Evolutionary conservation across 2,113 vertebrate species (phyloP).

Genomic region (Origma solitaria): DNA sequence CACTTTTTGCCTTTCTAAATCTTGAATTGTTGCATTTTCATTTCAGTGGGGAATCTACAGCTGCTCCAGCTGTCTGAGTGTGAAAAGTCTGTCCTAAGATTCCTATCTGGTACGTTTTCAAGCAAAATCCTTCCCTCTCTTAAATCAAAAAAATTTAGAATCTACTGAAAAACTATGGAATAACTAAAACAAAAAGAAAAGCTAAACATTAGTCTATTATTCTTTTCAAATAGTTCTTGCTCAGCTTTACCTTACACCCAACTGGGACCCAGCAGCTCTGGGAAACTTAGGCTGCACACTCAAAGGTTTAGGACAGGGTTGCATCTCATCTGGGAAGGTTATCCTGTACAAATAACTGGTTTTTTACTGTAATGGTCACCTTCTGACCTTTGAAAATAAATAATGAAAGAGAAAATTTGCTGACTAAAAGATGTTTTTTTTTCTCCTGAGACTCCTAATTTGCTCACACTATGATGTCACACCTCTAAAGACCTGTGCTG

Average conservation of each 20-base stretch:
- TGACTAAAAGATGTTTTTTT: background rate
- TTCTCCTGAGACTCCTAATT: background rate
- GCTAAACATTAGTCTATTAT: background rate
- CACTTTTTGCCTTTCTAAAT: slow-evolving; percentile 63
- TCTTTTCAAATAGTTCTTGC: background rate
- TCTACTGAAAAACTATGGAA: background rate
- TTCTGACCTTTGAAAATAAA: slow-evolving; percentile 2
- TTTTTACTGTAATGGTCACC: background rate
- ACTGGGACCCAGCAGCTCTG: background rate
- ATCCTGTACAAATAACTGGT: slow-evolving; percentile 25
- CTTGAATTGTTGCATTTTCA: slow-evolving; percentile 34
- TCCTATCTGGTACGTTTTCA: slow-evolving; percentile 7
- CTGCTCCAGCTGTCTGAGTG: slow-evolving; percentile 40
- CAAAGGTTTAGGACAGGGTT: background rate
- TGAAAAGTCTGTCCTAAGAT: background rate
- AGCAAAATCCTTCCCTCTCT: background rate
- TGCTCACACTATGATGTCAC: background rate
- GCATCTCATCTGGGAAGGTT: slow-evolving; percentile 23
- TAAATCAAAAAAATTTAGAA: slow-evolving; percentile 6
- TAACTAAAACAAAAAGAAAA: background rate
- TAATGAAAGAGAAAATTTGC: background rate
- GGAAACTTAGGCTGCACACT: background rate
- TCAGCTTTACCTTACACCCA: background rate
- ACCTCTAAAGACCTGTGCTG: background rate
- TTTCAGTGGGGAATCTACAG: slow-evolving; percentile 55